Percentiles rank a stretch among this genome's conserved stretches.
Conservation (phyloP, 2,888 invertebrate genomes). For the Barypeithes pellucidus region DNA sequence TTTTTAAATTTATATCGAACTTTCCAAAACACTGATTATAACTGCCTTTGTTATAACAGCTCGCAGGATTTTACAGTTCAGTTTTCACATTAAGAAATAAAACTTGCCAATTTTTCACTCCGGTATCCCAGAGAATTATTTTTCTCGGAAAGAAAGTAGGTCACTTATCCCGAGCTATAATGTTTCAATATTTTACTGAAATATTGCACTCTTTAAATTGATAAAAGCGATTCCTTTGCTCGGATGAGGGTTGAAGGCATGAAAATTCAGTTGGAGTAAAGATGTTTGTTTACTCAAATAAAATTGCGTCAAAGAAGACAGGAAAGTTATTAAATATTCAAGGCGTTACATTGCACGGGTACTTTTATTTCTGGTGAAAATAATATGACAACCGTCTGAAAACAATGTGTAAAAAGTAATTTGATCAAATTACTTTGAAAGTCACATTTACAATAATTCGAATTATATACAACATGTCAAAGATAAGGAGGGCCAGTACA, state of each 20-base stretch:
- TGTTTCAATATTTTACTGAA: constrained; percentile 18
- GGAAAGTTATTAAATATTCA: too few relatives aligned
- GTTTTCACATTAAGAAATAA: constrained; percentile 21
- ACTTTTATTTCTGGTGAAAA: not conserved
- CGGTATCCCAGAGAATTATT: not conserved
- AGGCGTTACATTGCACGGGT: too few relatives aligned
- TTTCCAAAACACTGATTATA: not conserved
- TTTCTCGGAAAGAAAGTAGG: constrained; percentile 11
- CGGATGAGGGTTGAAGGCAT: not conserved
- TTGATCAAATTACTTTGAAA: too few relatives aligned
- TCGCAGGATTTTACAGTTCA: not conserved
- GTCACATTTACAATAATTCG: too few relatives aligned
- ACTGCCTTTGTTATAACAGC: constrained; percentile 12
- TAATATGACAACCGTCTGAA: too few relatives aligned
- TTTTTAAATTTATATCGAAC: not conserved
- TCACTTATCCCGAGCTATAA: constrained; percentile 8
- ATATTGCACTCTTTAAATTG: constrained; percentile 7
- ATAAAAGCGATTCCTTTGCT: not conserved
- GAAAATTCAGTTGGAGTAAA: constrained; percentile 6
- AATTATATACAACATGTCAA: too few relatives aligned
- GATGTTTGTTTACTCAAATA: not conserved
- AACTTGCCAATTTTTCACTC: constrained; percentile 23
- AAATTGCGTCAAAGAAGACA: too few relatives aligned
- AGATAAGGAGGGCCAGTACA: too few relatives aligned
- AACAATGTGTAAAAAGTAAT: too few relatives aligned